Percentiles rank a stretch among this genome's conserved stretches.
phyloP scores from a whole-genome alignment of 1,140 invertebrate species.

The Bombus consobrinus region DNA sequence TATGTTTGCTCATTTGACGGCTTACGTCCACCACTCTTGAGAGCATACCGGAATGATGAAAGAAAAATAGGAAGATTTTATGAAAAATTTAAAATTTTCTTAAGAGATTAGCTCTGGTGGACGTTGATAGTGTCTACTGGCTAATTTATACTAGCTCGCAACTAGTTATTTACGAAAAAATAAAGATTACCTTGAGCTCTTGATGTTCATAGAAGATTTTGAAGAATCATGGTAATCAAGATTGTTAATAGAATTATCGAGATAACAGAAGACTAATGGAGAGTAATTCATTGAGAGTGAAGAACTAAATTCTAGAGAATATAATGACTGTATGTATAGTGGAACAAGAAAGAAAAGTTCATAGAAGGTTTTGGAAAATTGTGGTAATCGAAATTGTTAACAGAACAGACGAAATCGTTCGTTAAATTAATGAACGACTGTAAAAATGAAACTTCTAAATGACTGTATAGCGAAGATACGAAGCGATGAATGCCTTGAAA shows the following conservation, averaged over 20 bases:
- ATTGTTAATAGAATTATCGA: not conserved
- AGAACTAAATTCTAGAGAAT: not conserved
- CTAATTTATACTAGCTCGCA: not conserved
- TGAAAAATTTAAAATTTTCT: not conserved
- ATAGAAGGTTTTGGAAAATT: not conserved
- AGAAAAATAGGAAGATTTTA: not conserved
- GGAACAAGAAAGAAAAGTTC: not conserved
- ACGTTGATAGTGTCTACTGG: not conserved
- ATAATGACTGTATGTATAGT: not conserved
- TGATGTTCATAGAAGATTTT: not conserved
- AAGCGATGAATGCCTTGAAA: not conserved
- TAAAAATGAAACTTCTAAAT: too few relatives aligned
- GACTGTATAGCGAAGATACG: too few relatives aligned
- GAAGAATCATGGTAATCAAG: not conserved
- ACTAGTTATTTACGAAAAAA: not conserved
- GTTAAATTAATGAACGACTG: too few relatives aligned
- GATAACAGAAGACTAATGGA: not conserved
- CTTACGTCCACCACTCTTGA: slow-evolving; percentile 79
- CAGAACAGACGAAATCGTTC: too few relatives aligned
- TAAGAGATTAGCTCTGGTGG: too few relatives aligned
- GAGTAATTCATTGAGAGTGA: not conserved
- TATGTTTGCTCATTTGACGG: slow-evolving; percentile 82
- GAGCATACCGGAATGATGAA: slow-evolving; percentile 79
- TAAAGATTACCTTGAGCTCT: not conserved
- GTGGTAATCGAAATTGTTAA: too few relatives aligned